These are phyloP conservation scores for Drosophila eohydei DNA, from an alignment of 2,888 invertebrate species.

Conservation along the genomic window DNA sequence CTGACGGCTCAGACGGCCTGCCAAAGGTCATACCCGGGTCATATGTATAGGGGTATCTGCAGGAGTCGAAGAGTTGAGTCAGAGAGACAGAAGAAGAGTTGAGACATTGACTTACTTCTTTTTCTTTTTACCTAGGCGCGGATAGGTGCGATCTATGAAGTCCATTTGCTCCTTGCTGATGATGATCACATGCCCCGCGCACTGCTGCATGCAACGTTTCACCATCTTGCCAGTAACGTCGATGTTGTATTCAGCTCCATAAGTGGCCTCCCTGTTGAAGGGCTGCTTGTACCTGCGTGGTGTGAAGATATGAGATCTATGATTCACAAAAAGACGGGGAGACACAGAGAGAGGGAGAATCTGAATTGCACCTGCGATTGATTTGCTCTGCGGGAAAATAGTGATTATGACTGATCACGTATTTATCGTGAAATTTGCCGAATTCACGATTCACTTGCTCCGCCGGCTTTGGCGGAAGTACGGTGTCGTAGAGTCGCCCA, in stretches of 20 bases:
- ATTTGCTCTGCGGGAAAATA: conserved; percentile 80
- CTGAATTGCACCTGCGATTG: conserved; percentile 63
- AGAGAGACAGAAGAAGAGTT: not conserved
- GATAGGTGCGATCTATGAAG: conserved; percentile 65
- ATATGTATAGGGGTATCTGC: conserved; percentile 58
- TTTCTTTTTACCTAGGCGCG: conserved; percentile 65
- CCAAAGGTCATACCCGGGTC: conserved; percentile 60
- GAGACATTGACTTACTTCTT: conserved; percentile 45
- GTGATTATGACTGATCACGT: conserved; percentile 78
- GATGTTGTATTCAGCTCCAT: conserved; percentile 48
- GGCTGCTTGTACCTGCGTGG: conserved; percentile 63
- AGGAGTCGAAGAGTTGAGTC: no score
- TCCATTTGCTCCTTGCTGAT: conserved; percentile 74
- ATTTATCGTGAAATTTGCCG: conserved; percentile 74
- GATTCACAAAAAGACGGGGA: not conserved
- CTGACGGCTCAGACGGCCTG: conserved; percentile 7
- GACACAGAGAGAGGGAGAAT: not conserved
- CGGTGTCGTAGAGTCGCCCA: conserved; percentile 40
- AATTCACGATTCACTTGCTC: conserved; percentile 73
- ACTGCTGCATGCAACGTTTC: conserved; percentile 64
- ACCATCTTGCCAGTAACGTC: conserved; percentile 68
- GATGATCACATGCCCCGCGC: conserved; percentile 59
- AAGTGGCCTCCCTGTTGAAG: conserved; percentile 54
- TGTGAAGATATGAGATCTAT: not conserved
- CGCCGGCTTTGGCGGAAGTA: conserved; percentile 68